A percentile compares a stretch with the other conserved stretches of the same genome.
phyloP scores from a whole-genome alignment of 2,888 invertebrate species.

The Nephrotoma flavescens region DNA sequence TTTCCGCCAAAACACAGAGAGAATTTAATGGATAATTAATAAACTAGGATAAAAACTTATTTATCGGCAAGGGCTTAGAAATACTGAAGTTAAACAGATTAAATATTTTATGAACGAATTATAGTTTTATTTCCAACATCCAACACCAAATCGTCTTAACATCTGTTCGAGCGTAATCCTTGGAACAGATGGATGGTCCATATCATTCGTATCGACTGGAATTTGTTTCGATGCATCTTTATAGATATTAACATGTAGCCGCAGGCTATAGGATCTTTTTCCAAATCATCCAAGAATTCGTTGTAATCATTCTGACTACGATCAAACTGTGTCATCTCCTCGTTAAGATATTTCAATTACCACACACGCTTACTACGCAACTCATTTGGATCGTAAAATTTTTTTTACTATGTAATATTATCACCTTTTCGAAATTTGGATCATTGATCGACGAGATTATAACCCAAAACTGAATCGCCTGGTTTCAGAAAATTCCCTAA shows the following conservation, averaged over 20 bases:
- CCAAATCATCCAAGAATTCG: slow-evolving; percentile 93
- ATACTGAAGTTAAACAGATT: no score
- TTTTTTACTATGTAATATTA: slow-evolving; percentile 97
- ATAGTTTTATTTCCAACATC: slow-evolving; percentile 30
- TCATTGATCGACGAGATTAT: slow-evolving; percentile 81
- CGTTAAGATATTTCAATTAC: slow-evolving; percentile 80
- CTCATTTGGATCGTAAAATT: slow-evolving; percentile 55
- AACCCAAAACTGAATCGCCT: slow-evolving; percentile 89
- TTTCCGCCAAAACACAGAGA: no score
- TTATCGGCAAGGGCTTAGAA: no score
- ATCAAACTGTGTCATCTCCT: slow-evolving; percentile 29
- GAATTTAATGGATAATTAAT: no score
- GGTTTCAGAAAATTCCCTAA: slow-evolving; percentile 83
- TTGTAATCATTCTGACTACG: slow-evolving; percentile 53
- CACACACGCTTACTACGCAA: slow-evolving; percentile 63
- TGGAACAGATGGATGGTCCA: slow-evolving; percentile 51
- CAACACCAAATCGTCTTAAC: slow-evolving; percentile 77
- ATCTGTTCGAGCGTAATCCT: slow-evolving; percentile 80
- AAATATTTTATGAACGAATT: no score
- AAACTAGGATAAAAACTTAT: no score
- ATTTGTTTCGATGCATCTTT: slow-evolving; percentile 37
- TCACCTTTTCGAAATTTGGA: slow-evolving; percentile 72
- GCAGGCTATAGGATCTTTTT: slow-evolving; percentile 77
- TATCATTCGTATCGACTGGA: slow-evolving; percentile 41
- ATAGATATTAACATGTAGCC: slow-evolving; percentile 91